Evolutionary conservation across 2,888 invertebrate species (phyloP).

Genomic region (Leptinotarsa rubiginosa): DNA sequence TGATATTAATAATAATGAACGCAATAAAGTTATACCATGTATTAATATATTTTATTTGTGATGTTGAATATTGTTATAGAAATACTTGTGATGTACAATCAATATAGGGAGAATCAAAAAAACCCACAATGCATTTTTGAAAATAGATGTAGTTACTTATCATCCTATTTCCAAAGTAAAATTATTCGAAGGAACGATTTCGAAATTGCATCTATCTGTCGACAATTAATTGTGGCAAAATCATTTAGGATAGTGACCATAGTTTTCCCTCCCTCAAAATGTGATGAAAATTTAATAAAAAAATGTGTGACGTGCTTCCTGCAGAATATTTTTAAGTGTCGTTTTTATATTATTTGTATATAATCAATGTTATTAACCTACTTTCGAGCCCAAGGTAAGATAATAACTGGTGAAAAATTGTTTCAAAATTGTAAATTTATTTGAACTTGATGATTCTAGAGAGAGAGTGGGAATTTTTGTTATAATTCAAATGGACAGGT

Average conservation of each 20-base stretch:
- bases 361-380: slow-evolving; percentile 47
- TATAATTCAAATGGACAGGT: too few relatives aligned
- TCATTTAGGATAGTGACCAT: not conserved
- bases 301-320: not conserved
- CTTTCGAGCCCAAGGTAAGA: slow-evolving; percentile 56
- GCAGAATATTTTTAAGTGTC: not conserved
- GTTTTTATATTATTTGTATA: slow-evolving; percentile 27
- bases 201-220: not conserved
- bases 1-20: slow-evolving; percentile 33
- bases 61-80: slow-evolving; percentile 45
- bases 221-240: not conserved
- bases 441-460: not conserved
- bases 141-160: not conserved
- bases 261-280: not conserved
- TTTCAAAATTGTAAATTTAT: not conserved
- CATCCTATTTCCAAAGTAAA: not conserved
- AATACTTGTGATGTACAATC: slow-evolving; percentile 58
- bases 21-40: slow-evolving; percentile 52
- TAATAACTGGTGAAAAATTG: slow-evolving; percentile 36
- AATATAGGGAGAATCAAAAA: slow-evolving; percentile 50
- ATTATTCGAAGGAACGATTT: not conserved
- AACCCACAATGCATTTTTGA: not conserved
- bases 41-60: slow-evolving; percentile 49
- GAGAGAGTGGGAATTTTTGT: not conserved
- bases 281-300: slow-evolving; percentile 1